Percentiles rank a stretch among this genome's conserved stretches.
These are phyloP conservation scores for Palythoa grandis DNA, from an alignment of 92 coral and sea anemone species.

Conservation along the genomic window DNA sequence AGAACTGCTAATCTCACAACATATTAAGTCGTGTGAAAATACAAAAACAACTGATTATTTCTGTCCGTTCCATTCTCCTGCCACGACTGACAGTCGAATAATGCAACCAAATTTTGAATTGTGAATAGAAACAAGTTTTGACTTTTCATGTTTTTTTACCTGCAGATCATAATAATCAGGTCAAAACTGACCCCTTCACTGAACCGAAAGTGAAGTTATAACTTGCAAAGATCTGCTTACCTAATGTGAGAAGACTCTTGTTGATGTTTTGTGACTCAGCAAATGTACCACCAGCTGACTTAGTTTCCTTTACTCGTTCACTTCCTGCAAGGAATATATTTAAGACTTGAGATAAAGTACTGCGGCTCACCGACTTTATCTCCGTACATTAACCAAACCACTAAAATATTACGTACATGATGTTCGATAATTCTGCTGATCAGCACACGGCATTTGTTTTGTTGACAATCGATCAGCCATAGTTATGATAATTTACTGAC, in stretches of 20 bases:
- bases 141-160: no score
- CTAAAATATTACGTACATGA: neutral
- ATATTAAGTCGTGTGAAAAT: no score
- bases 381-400: neutral
- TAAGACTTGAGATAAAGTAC: neutral
- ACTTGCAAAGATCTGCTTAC: conserved; percentile 44
- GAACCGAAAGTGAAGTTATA: neutral
- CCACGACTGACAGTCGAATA: no score
- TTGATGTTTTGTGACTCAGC: conserved; percentile 98
- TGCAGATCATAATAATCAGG: no score
- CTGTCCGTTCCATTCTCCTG: no score
- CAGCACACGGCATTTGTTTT: neutral
- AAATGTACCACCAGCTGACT: conserved; percentile 87
- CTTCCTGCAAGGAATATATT: conserved; percentile 18
- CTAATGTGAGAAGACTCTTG: conserved; percentile 92
- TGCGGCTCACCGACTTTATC: neutral
- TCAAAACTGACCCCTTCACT: no score
- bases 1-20: no score
- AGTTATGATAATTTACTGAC: neutral
- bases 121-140: no score
- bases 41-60: no score
- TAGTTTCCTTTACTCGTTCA: conserved; percentile 97
- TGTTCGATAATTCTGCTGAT: neutral
- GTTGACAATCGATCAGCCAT: neutral
- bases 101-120: no score